phyloP scores from a whole-genome alignment of 2,113 vertebrate genomes.

The Sciurus niger region DNA sequence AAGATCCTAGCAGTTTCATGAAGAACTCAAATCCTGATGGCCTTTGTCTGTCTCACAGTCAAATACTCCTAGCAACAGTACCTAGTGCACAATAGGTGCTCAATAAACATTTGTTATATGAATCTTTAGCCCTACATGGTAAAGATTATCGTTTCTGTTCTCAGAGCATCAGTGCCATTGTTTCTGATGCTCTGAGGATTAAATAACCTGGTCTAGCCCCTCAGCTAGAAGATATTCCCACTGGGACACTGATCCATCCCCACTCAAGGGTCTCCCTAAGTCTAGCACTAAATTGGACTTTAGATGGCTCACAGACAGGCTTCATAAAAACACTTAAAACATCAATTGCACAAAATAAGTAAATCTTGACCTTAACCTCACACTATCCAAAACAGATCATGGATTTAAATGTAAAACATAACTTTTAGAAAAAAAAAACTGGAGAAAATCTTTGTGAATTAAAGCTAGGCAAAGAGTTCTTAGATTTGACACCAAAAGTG shows the following conservation, averaged over 20 bases:
- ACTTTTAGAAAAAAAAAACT: neutral
- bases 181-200: neutral
- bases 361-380: neutral
- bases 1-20: neutral
- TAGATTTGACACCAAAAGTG: conserved; percentile 20
- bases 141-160: neutral
- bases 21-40: neutral
- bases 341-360: neutral
- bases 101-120: neutral
- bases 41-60: neutral
- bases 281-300: conserved; percentile 35
- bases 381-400: conserved; percentile 31
- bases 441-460: neutral
- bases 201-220: neutral
- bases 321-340: conserved; percentile 62
- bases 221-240: neutral
- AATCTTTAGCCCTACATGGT: neutral
- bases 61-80: neutral
- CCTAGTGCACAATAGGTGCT: neutral
- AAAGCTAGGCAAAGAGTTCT: conserved; percentile 22
- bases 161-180: too few species aligned
- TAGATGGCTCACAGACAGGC: neutral
- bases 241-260: neutral
- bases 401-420: neutral
- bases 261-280: neutral